phyloP scores from a whole-genome alignment of 2,797 vertebrate genomes.

The Lagorchestes hirsutus region DNA sequence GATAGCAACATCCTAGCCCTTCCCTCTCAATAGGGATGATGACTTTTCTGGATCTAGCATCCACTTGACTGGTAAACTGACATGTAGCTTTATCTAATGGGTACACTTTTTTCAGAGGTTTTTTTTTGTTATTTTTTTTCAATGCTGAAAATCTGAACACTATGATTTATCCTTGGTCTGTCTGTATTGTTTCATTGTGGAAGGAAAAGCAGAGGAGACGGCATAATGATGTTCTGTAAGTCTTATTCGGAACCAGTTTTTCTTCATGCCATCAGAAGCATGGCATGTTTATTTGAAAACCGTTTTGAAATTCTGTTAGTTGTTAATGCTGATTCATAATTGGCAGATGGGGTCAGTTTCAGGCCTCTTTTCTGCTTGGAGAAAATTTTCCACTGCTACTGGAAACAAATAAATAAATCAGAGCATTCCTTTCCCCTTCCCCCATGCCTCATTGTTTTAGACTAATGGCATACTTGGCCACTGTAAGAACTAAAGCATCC shows the following conservation, averaged over 20 bases:
- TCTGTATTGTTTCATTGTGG: constrained; percentile 66
- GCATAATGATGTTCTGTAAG: constrained; percentile 14
- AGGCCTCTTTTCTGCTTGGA: constrained; percentile 78
- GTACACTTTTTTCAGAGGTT: constrained; percentile 41
- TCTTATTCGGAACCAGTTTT: constrained; percentile 77
- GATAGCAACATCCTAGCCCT: constrained; percentile 39
- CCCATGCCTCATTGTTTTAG: constrained; percentile 83
- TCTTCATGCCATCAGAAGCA: constrained; percentile 55
- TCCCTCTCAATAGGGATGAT: constrained; percentile 31
- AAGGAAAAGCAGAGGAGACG: neutral
- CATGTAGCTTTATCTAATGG: constrained; percentile 3
- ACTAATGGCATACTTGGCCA: constrained; percentile 88
- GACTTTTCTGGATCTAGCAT: constrained; percentile 9
- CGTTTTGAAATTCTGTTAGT: constrained; percentile 78
- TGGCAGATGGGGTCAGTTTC: constrained; percentile 83
- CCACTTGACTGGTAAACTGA: constrained; percentile 54
- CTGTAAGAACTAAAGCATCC: constrained; percentile 84
- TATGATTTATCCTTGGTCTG: constrained; percentile 64
- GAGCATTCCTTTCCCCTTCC: constrained; percentile 81
- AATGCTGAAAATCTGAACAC: constrained; percentile 41
- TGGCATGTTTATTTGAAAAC: constrained; percentile 67
- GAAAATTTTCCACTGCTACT: constrained; percentile 86
- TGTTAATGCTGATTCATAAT: constrained; percentile 84
- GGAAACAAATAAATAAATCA: constrained; percentile 86
- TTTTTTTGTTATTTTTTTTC: neutral